Percentiles rank a stretch among this genome's conserved stretches.
Evolutionary conservation across 2,888 invertebrate genomes (phyloP).

Genomic region (Drosophila maculinotata): DNA sequence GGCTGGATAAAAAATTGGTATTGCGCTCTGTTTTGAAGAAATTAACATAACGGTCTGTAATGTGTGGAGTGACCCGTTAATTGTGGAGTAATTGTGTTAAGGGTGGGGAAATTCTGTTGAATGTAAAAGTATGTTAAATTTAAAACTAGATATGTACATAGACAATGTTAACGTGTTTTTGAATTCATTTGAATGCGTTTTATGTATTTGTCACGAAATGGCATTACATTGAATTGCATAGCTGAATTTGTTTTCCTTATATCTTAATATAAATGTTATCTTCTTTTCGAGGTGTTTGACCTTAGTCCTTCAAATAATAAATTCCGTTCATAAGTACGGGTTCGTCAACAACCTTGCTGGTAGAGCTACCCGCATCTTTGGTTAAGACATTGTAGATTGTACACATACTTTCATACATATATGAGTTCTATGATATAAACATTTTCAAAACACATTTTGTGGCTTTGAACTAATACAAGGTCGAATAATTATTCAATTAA

Average conservation of each 20-base stretch:
- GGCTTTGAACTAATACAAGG: constrained; percentile 63
- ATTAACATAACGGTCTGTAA: not conserved
- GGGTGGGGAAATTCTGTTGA: not conserved
- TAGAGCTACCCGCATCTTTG: constrained; percentile 39
- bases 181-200: too few species aligned
- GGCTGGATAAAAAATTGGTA: too few species aligned
- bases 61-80: constrained; percentile 1
- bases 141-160: not conserved
- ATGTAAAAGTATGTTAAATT: not conserved
- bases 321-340: not conserved
- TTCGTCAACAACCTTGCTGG: constrained; percentile 16
- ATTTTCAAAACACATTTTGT: constrained; percentile 31
- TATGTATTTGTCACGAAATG: too few species aligned
- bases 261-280: not conserved
- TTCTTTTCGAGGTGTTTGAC: constrained; percentile 23
- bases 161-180: too few species aligned
- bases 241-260: too few species aligned
- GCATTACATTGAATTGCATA: too few species aligned
- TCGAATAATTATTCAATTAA: constrained; percentile 28
- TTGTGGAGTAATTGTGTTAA: constrained; percentile 16
- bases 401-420: constrained; percentile 2
- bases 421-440: constrained; percentile 2
- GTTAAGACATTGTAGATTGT: not conserved
- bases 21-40: too few species aligned
- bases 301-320: constrained; percentile 16